These are phyloP conservation scores for Epinotia ramella DNA, from an alignment of 2,888 invertebrate genomes.

Conservation along the genomic window DNA sequence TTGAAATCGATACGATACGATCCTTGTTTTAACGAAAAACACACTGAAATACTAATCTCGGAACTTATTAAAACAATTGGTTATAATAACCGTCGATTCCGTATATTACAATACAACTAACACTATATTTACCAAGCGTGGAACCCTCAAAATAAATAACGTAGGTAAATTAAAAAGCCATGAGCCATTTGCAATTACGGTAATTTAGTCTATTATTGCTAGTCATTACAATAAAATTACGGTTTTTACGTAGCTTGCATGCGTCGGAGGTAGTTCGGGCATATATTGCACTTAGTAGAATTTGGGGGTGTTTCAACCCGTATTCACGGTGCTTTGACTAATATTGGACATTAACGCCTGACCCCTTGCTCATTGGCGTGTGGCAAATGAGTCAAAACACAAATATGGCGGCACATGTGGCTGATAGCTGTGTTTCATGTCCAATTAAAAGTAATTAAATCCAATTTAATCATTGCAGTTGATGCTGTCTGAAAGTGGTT, in stretches of 20 bases:
- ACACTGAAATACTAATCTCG: too few species aligned
- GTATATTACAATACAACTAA: not conserved
- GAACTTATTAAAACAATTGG: too few species aligned
- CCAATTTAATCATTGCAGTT: not conserved
- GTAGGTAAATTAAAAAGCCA: slow-evolving; percentile 33
- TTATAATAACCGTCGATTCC: not conserved
- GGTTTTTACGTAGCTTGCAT: slow-evolving; percentile 40
- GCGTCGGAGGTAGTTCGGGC: slow-evolving; percentile 13
- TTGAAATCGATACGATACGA: not conserved
- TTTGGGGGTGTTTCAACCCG: slow-evolving; percentile 56
- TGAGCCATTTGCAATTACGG: slow-evolving; percentile 32
- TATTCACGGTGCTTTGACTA: slow-evolving; percentile 30
- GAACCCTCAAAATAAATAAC: slow-evolving; percentile 23
- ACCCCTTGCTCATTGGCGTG: slow-evolving; percentile 28
- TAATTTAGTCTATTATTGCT: slow-evolving; percentile 37
- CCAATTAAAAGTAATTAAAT: slow-evolving; percentile 26
- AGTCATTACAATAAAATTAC: slow-evolving; percentile 42
- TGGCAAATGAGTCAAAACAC: slow-evolving; percentile 26
- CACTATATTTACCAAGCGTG: not conserved
- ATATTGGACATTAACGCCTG: slow-evolving; percentile 30
- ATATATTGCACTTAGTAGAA: slow-evolving; percentile 65
- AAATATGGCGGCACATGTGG: slow-evolving; percentile 24
- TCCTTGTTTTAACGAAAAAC: not conserved
- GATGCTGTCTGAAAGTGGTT: not conserved
- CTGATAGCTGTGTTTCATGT: slow-evolving; percentile 3